Evolutionary conservation across 1,140 invertebrate genomes (phyloP).

Genomic region (Asobara japonica): DNA sequence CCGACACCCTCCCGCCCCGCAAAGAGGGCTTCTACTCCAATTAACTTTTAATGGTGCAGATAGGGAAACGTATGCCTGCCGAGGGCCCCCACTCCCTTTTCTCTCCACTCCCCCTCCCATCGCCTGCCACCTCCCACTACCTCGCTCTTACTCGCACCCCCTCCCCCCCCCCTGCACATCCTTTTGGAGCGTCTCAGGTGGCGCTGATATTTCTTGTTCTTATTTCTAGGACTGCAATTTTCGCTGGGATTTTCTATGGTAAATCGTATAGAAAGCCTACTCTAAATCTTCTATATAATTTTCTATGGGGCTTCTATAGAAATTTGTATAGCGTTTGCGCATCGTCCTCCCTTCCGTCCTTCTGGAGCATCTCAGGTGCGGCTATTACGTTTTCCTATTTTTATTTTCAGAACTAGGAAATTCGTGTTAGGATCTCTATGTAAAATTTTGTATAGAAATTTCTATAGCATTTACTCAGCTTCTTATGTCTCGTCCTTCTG

Average conservation of each 20-base stretch:
- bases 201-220: constrained; percentile 9
- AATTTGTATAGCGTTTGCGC: neutral
- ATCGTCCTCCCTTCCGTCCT: constrained; percentile 17
- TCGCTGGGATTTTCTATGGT: neutral
- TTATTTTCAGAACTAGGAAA: too few relatives aligned
- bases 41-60: constrained; percentile 62
- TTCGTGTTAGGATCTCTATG: too few relatives aligned
- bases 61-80: constrained; percentile 54
- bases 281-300: too few relatives aligned
- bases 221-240: neutral
- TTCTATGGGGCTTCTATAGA: too few relatives aligned
- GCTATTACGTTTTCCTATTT: too few relatives aligned
- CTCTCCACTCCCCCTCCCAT: constrained; percentile 1
- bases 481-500: too few relatives aligned
- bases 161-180: neutral
- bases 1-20: constrained; percentile 21
- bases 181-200: constrained; percentile 23
- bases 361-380: constrained; percentile 6
- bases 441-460: too few relatives aligned
- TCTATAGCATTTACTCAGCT: too few relatives aligned
- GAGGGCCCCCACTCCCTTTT: constrained; percentile 31
- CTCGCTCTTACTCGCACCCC: constrained; percentile 20
- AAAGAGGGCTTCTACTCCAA: constrained; percentile 57
- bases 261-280: too few relatives aligned
- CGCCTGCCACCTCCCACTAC: neutral